phyloP scores from a whole-genome alignment of 2,888 invertebrate genomes.

The Cerceris rybyensis region DNA sequence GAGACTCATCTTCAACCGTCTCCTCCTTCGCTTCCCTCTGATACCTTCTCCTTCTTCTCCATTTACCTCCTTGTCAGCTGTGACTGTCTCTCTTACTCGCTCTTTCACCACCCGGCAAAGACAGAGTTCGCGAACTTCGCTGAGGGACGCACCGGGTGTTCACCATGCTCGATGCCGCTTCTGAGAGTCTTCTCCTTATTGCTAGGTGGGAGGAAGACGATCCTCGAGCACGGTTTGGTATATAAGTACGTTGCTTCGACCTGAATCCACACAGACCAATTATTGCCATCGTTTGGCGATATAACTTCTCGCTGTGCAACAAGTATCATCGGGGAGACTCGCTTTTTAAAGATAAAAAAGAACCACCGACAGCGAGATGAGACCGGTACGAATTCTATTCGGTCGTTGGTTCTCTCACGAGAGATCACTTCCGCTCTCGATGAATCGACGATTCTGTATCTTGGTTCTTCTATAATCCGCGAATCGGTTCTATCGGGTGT shows the following conservation, averaged over 20 bases:
- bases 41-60: background rate
- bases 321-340: slow-evolving; percentile 38
- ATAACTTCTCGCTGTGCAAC: slow-evolving; percentile 44
- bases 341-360: slow-evolving; percentile 13
- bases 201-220: slow-evolving; percentile 75
- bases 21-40: slow-evolving; percentile 20
- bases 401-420: background rate
- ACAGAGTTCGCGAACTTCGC: slow-evolving; percentile 56
- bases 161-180: slow-evolving; percentile 48
- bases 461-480: background rate
- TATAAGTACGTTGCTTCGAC: slow-evolving; percentile 60
- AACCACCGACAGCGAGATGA: slow-evolving; percentile 60
- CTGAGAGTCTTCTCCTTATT: slow-evolving; percentile 34
- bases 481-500: background rate
- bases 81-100: slow-evolving; percentile 27
- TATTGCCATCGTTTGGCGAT: slow-evolving; percentile 64
- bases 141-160: slow-evolving; percentile 60
- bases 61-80: slow-evolving; percentile 3
- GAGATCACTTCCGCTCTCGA: background rate
- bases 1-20: slow-evolving; percentile 46
- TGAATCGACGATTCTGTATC: slow-evolving; percentile 1
- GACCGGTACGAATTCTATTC: slow-evolving; percentile 59
- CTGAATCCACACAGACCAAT: slow-evolving; percentile 68
- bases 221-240: slow-evolving; percentile 62
- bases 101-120: slow-evolving; percentile 12